Percentiles rank a stretch among this genome's conserved stretches.
Conservation (phyloP, 2,113 vertebrate genomes). For the Sorex araneus region DNA sequence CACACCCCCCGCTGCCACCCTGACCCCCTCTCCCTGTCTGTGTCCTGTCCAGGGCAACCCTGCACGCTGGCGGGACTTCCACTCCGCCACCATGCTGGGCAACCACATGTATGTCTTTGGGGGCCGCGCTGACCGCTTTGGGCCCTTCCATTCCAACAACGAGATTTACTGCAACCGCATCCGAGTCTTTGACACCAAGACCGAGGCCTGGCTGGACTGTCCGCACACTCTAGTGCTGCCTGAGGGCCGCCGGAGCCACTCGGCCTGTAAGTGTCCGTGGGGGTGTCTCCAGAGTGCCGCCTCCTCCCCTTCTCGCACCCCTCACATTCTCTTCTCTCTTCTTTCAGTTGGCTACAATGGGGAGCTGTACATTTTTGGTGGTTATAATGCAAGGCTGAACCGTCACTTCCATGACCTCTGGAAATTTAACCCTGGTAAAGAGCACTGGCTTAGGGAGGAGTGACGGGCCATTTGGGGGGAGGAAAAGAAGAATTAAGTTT, state of each 20-base stretch:
- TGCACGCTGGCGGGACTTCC: slow-evolving; percentile 98
- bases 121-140: slow-evolving; percentile 97
- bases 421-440: slow-evolving; percentile 98
- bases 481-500: not conserved
- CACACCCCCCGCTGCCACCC: not conserved
- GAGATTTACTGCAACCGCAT: slow-evolving; percentile 99
- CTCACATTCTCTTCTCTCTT: slow-evolving; percentile 40
- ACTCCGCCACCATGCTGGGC: slow-evolving; percentile 98
- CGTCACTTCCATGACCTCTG: slow-evolving; percentile 99
- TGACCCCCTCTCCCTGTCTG: not conserved
- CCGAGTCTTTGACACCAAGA: slow-evolving; percentile 96
- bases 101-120: slow-evolving; percentile 98
- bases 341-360: slow-evolving; percentile 95
- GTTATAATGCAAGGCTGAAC: slow-evolving; percentile 97
- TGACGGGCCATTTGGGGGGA: not conserved
- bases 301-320: not conserved
- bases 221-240: slow-evolving; percentile 92
- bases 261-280: slow-evolving; percentile 93
- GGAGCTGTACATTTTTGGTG: slow-evolving; percentile 98
- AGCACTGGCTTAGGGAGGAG: slow-evolving; percentile 35
- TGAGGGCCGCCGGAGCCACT: slow-evolving; percentile 97
- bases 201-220: slow-evolving; percentile 95
- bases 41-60: slow-evolving; percentile 92
- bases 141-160: slow-evolving; percentile 98
- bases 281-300: not conserved